phyloP scores from a whole-genome alignment of 1,140 invertebrate species.

The Lordiphosa mommai region DNA sequence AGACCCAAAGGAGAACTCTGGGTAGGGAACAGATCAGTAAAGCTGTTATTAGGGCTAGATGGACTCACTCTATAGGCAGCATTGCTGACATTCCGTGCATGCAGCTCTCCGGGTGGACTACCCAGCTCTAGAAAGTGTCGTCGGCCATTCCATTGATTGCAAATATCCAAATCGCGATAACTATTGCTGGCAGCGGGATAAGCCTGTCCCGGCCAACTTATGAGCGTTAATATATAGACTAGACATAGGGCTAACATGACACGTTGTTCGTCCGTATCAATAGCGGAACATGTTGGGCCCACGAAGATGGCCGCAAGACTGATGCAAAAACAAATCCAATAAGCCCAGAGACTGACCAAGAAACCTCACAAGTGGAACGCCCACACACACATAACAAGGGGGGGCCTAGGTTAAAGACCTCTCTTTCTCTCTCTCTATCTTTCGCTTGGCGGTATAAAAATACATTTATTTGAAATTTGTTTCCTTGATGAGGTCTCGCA shows the following conservation, averaged over 20 bases:
- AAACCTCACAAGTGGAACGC: slow-evolving; percentile 56
- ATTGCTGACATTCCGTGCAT: slow-evolving; percentile 81
- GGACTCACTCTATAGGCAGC: slow-evolving; percentile 68
- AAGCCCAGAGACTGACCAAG: slow-evolving; percentile 31
- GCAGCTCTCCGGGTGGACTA: slow-evolving; percentile 81
- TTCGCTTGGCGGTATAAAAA: slow-evolving; percentile 52
- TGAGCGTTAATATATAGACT: slow-evolving; percentile 38
- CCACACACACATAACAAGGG: slow-evolving; percentile 15
- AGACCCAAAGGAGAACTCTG: slow-evolving; percentile 60
- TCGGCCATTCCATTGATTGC: slow-evolving; percentile 82
- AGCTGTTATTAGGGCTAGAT: not conserved
- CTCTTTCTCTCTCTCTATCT: not conserved
- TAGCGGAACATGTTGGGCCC: slow-evolving; percentile 17
- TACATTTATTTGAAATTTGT: slow-evolving; percentile 65
- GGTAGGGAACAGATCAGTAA: too few species aligned
- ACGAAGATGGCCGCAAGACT: slow-evolving; percentile 47
- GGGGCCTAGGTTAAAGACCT: slow-evolving; percentile 66
- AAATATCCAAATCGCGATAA: slow-evolving; percentile 82
- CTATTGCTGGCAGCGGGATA: slow-evolving; percentile 57
- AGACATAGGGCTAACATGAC: slow-evolving; percentile 45
- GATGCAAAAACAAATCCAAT: slow-evolving; percentile 58
- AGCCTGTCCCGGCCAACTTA: slow-evolving; percentile 36
- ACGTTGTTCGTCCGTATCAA: slow-evolving; percentile 17
- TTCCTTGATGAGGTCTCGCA: slow-evolving; percentile 56
- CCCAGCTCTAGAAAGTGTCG: slow-evolving; percentile 84